Conservation (phyloP, 2,888 invertebrate genomes). For the Phyto melanocephala region DNA sequence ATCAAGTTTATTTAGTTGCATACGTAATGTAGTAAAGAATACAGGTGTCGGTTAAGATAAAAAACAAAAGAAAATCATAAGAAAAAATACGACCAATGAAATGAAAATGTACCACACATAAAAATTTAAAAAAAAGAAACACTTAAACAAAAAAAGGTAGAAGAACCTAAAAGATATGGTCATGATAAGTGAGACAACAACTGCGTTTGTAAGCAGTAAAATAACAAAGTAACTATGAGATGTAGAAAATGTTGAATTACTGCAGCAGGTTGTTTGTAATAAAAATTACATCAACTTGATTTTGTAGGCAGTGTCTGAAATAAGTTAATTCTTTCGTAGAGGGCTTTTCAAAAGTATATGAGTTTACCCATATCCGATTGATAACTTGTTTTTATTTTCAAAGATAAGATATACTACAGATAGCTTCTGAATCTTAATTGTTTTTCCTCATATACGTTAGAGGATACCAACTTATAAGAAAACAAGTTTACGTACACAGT, state of each 20-base stretch:
- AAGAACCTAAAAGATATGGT: conserved; percentile 34
- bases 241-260: neutral
- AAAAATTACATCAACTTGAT: conserved; percentile 27
- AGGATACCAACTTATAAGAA: too few species aligned
- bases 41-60: conserved; percentile 64
- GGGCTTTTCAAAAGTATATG: too few species aligned
- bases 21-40: conserved; percentile 8
- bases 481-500: too few species aligned
- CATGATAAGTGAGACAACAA: conserved; percentile 38
- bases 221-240: neutral
- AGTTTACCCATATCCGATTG: neutral
- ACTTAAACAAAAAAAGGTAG: neutral
- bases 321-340: neutral
- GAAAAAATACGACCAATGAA: conserved; percentile 53
- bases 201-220: neutral
- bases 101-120: conserved; percentile 61
- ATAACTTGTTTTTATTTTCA: neutral
- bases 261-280: conserved; percentile 46
- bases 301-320: neutral
- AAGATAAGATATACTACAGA: too few species aligned
- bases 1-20: conserved; percentile 32
- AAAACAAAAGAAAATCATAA: conserved; percentile 50
- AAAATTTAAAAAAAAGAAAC: conserved; percentile 17
- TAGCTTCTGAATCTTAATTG: too few species aligned
- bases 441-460: too few species aligned